Evolutionary conservation across 2,888 invertebrate genomes (phyloP).

Genomic region (Thelaira solivaga): DNA sequence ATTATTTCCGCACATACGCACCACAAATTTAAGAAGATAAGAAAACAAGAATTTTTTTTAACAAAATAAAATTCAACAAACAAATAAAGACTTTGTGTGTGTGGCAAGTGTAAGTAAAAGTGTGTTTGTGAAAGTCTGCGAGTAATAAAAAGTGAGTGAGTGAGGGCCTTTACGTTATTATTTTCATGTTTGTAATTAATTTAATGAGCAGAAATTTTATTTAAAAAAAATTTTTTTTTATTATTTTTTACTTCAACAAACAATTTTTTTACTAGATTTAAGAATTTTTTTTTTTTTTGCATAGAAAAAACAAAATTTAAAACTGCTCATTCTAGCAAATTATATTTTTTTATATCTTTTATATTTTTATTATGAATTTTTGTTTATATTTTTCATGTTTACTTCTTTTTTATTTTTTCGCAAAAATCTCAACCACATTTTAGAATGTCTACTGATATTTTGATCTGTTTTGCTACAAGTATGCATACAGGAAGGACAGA

Average conservation of each 20-base stretch:
- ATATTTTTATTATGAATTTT: neutral
- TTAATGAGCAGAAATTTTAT: conserved; percentile 37
- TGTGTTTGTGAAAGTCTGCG: neutral
- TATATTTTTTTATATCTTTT: too few species aligned
- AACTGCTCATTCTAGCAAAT: too few species aligned
- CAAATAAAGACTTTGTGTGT: neutral
- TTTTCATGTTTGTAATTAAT: conserved; percentile 1
- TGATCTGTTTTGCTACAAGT: conserved; percentile 7
- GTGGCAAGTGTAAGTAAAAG: neutral
- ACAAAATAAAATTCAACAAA: neutral
- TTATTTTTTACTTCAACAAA: too few species aligned
- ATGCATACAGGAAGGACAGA: conserved; percentile 18
- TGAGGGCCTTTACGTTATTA: too few species aligned
- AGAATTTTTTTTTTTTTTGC: too few species aligned
- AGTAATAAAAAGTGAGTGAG: neutral
- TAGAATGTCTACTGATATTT: conserved; percentile 27
- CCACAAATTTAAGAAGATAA: conserved; percentile 13
- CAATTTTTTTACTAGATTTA: neutral
- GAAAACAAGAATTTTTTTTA: neutral
- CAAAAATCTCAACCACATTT: conserved; percentile 5
- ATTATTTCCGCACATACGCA: neutral
- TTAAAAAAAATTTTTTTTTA: neutral
- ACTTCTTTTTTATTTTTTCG: neutral
- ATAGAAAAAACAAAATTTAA: too few species aligned
- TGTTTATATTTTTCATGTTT: neutral